Base-by-base conservation (phyloP, 1,140 invertebrate species). In the Lepidostoma basale region DNA sequence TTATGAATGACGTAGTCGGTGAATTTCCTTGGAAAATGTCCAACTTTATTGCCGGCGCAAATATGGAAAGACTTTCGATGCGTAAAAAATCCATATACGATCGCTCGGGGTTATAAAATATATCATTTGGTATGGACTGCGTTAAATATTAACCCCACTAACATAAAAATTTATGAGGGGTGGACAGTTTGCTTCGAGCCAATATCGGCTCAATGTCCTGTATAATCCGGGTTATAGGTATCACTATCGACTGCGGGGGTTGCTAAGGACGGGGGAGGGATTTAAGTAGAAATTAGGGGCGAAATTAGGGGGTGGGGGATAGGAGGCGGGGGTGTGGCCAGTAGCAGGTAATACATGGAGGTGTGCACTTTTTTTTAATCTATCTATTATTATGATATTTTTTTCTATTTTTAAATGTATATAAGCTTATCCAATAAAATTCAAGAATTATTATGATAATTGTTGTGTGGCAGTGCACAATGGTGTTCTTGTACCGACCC, bases 91-190 rank as follows among this genome's bases (percentile, higher is more conserved):
- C 58, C 40, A 60, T 60, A 26, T 16, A 42, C 18, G 58, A 60
- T 60, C 22, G 22, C 23, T 25, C 16, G 3, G 39, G 14, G 49
- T 36, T 42, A 66, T 66, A 56, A 67, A 68, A 69, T 71, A 71
- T 65, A 71, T 70, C 62, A 71, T 72, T 72, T 67, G 56, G 28
- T 59, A 45, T 72, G 56, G 47, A 28, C 70, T 23, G 70, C 58
- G 62, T 69, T 72, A 72, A 72, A 69, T 66, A 72, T 69, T 67
- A 45, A 56, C 62, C 62, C 70, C 66, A 47, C 62, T 54, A 36
- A 54, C 70, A 72, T 72, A 72, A 72, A 72, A 72, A 72, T 72
- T 68, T 68, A 68, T 68, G 70, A 67, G 71, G 71, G 67, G 71
- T 69, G 67, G 71, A 69, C 67, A 69, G 58, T 69, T 73, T 58